A percentile compares a stretch with the other conserved stretches of the same genome.
These are phyloP conservation scores for Bufotes viridis DNA, from an alignment of 2,797 vertebrate genomes.

Conservation along the genomic window DNA sequence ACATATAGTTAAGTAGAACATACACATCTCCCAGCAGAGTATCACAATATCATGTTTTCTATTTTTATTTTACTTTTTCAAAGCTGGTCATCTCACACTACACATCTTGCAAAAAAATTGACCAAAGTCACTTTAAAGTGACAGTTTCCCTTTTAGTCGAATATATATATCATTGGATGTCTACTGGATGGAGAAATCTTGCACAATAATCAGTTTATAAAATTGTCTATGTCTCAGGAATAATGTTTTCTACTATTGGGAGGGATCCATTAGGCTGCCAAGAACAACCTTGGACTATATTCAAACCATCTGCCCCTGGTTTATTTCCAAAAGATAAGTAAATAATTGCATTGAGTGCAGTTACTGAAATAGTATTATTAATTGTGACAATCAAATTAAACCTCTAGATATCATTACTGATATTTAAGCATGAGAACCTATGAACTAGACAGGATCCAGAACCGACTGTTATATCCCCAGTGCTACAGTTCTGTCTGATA, in stretches of 20 bases:
- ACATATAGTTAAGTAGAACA: too few species aligned
- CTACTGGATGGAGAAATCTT: not conserved
- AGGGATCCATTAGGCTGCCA: not conserved
- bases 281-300: not conserved
- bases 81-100: too few species aligned
- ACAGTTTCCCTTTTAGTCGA: not conserved
- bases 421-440: not conserved
- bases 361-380: constrained; percentile 2
- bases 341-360: not conserved
- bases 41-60: too few species aligned
- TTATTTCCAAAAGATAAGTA: not conserved
- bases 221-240: not conserved
- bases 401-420: not conserved
- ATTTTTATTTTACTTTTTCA: too few species aligned
- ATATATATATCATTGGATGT: not conserved
- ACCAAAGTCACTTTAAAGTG: not conserved
- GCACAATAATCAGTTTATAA: not conserved
- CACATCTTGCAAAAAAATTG: too few species aligned
- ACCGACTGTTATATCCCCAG: not conserved
- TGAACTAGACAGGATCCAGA: not conserved
- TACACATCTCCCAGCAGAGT: too few species aligned
- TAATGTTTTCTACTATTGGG: not conserved
- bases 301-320: constrained; percentile 31
- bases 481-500: not conserved
- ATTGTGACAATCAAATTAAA: constrained; percentile 13